Evolutionary conservation across 2,113 vertebrate genomes (phyloP).

Genomic region (Burhinus bistriatus): DNA sequence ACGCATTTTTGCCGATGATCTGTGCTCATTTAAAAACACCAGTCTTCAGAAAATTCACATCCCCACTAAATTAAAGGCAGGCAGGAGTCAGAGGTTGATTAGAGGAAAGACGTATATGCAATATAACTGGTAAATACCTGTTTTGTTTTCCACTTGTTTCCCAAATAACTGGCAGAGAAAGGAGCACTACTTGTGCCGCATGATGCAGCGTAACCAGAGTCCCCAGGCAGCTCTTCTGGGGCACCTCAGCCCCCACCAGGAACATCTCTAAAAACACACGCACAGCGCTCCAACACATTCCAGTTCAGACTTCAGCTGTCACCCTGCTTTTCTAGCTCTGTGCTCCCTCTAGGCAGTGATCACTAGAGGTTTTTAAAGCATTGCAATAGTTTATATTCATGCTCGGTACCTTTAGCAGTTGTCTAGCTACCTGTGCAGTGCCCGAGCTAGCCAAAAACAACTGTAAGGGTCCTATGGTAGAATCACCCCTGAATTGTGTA

Average conservation of each 20-base stretch:
- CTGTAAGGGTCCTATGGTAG: neutral
- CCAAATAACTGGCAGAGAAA: neutral
- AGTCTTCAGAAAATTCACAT: neutral
- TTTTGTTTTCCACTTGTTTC: neutral
- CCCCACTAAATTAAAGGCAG: neutral
- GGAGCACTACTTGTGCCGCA: rapidly evolving
- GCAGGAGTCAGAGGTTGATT: neutral
- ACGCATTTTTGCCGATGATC: neutral
- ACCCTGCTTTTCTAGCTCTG: neutral
- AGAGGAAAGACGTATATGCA: too few species aligned
- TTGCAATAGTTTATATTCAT: too few species aligned
- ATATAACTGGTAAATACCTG: too few species aligned
- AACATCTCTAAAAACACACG: neutral
- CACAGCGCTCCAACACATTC: rapidly evolving
- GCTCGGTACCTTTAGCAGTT: neutral
- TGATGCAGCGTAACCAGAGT: rapidly evolving
- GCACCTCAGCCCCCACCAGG: neutral
- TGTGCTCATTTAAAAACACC: neutral
- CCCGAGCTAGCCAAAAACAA: neutral
- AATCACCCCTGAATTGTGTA: neutral
- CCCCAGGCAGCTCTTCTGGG: neutral
- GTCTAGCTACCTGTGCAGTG: neutral
- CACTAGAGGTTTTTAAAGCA: neutral
- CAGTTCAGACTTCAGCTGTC: neutral
- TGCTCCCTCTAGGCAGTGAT: neutral